Base-by-base conservation (phyloP, 92 coral and sea anemone species). In the Phymanthus crucifer region DNA sequence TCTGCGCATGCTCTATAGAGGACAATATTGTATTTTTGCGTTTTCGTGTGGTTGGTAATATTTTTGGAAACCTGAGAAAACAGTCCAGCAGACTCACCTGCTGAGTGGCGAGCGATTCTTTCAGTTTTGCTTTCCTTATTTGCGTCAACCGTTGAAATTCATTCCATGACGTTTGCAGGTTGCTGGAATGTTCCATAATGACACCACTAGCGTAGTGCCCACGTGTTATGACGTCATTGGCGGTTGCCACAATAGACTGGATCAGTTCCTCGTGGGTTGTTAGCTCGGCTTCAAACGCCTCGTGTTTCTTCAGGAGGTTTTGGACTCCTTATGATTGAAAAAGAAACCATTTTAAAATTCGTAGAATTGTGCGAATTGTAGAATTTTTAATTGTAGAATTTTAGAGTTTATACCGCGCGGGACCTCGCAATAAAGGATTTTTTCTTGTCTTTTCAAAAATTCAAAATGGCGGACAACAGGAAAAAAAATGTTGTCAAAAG, bases 281-380 rank as follows among this genome's bases (percentile, higher is more conserved):
- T 32, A 89, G 83, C 75, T 95, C 98, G 33, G 87, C 83, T 75
- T 93, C 95, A 34, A 95, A 91, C n/a, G 91, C 97, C 70, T 95
- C 97, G 67, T 90, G 95, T 76, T 93, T 95, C 84, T 95, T 93
- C 57, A 95, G 69, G 70, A 95, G 92, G 67, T 89, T 88, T 78
- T 92, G 97, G 58, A 92, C 97, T 0, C 91, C 95, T 90, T 27
- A 58, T 45, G 50, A 45, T 11, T 11, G 3, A 45, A 17, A 17
- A 17, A 9, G 3, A 45, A 1, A 17, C 5, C 16, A 45, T 45
- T 17, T 45, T 45, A 45, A 45, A 45, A 17, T n/a, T n/a, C n/a
- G n/a, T n/a, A n/a, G n/a, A n/a, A n/a, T n/a, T n/a, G n/a, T n/a
- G n/a, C n/a, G n/a, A n/a, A n/a, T n/a, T n/a, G n/a, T n/a, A n/a